Evolutionary conservation across 2,888 invertebrate species (phyloP).

Genomic region (Mechanitis messenoides): DNA sequence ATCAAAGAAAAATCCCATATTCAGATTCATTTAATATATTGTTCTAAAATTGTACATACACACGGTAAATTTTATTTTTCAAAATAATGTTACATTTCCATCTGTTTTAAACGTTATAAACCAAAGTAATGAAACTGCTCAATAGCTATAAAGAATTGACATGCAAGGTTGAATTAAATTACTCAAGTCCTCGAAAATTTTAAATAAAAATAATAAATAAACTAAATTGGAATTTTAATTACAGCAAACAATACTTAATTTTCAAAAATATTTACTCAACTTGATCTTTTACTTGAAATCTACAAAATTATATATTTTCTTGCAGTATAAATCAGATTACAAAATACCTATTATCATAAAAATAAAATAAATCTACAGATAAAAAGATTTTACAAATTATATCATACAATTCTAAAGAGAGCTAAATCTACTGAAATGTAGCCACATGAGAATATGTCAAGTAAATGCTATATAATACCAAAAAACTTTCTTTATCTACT

Average conservation of each 20-base stretch:
- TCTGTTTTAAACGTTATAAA: conserved; percentile 33
- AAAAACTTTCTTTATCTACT: conserved; percentile 37
- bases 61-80: conserved; percentile 54
- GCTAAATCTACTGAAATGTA: conserved; percentile 61
- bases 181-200: conserved; percentile 26
- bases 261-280: conserved; percentile 51
- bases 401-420: conserved; percentile 72
- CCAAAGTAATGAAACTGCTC: conserved; percentile 8
- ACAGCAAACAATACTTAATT: conserved; percentile 71
- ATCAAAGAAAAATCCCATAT: conserved; percentile 23
- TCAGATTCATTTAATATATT: conserved; percentile 46
- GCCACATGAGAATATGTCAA: conserved; percentile 54
- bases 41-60: conserved; percentile 74
- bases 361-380: conserved; percentile 68
- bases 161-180: conserved; percentile 8
- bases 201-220: conserved; percentile 43
- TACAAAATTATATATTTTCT: conserved; percentile 59
- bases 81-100: conserved; percentile 46
- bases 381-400: conserved; percentile 69
- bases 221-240: conserved; percentile 63
- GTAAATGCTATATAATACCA: conserved; percentile 59
- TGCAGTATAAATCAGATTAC: conserved; percentile 68
- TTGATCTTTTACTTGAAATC: conserved; percentile 36
- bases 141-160: conserved; percentile 7
- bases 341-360: conserved; percentile 58